A percentile compares a stretch with the other conserved stretches of the same genome.
These are phyloP conservation scores for Dermochelys coriacea DNA, from an alignment of 2,797 vertebrate genomes.

Conservation along the genomic window DNA sequence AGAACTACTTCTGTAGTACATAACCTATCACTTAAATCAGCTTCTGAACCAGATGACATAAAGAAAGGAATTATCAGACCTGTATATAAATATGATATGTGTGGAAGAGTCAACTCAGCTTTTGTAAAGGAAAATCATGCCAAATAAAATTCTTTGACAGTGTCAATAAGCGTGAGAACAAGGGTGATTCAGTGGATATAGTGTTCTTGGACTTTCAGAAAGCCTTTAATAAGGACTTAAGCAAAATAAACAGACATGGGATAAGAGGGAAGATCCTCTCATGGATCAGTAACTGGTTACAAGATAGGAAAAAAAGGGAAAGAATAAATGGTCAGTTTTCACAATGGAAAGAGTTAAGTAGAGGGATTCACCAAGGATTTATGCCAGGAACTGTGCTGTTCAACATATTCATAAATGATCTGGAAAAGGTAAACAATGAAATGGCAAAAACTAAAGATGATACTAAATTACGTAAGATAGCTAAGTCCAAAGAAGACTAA, in stretches of 20 bases:
- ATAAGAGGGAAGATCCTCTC: neutral
- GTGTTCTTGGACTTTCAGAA: neutral
- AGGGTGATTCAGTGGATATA: neutral
- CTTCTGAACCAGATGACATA: neutral
- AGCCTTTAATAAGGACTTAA: neutral
- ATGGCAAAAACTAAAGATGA: too few species aligned
- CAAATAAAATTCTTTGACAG: neutral
- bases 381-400: too few species aligned
- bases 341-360: too few species aligned
- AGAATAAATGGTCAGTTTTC: neutral
- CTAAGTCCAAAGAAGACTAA: too few species aligned
- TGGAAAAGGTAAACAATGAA: too few species aligned
- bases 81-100: neutral
- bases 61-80: neutral
- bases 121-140: too few species aligned
- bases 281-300: neutral
- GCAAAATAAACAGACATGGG: neutral
- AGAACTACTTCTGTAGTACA: neutral
- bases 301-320: neutral
- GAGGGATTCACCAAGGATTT: too few species aligned
- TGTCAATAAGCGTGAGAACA: neutral
- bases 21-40: neutral
- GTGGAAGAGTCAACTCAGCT: neutral
- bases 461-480: too few species aligned
- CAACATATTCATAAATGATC: too few species aligned